Evolutionary conservation across 2,113 vertebrate species (phyloP).

Genomic region (Oreocharis arfaki): DNA sequence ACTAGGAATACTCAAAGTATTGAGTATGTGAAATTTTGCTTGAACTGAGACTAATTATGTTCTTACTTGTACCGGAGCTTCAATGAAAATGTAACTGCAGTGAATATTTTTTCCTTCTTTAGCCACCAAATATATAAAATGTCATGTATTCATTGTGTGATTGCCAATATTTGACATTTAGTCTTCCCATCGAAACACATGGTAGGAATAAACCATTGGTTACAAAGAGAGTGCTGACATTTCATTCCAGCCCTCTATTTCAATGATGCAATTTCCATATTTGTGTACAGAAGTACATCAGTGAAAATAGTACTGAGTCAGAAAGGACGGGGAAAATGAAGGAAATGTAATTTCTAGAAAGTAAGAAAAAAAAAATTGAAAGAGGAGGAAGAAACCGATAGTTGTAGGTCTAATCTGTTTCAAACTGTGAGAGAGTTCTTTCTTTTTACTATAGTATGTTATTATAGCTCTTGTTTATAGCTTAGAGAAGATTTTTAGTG

Average conservation of each 20-base stretch:
- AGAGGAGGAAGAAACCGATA: not conserved
- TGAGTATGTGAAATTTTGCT: not conserved
- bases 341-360: not conserved
- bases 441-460: not conserved
- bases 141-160: slow-evolving; percentile 7
- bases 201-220: not conserved
- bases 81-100: not conserved
- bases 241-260: slow-evolving; percentile 2
- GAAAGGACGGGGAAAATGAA: not conserved
- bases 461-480: not conserved
- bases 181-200: slow-evolving; percentile 18
- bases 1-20: not conserved
- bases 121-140: slow-evolving; percentile 23
- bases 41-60: not conserved
- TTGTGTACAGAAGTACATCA: not conserved
- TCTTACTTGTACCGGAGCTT: not conserved
- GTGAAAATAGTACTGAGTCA: not conserved
- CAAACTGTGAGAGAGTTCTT: not conserved
- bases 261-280: not conserved
- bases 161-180: slow-evolving; percentile 43
- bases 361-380: not conserved
- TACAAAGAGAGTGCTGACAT: slow-evolving; percentile 25
- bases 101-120: not conserved
- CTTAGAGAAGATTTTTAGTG: not conserved
- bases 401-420: not conserved